Base-by-base conservation (phyloP, 2,888 invertebrate species). In the Galerucella calmariensis region DNA sequence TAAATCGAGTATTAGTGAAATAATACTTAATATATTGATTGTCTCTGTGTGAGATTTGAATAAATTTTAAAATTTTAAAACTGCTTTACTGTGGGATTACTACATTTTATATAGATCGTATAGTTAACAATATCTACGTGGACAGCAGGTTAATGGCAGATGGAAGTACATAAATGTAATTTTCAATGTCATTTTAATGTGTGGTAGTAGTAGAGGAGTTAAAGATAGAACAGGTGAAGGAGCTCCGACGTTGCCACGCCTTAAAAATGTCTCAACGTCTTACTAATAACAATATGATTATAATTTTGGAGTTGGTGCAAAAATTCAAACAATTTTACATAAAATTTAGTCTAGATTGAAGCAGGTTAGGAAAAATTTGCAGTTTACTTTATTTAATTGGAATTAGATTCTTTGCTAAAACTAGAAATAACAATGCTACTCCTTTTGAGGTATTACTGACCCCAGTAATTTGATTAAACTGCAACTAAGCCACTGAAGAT, bases 131-230 rank as follows among this genome's bases (percentile, higher is more conserved):
- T 74, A 74, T 46, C 20, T 41, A 41, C 59, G 58, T 67, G 68
- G 62, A 61, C 69, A 67, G 73, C 65, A 73, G 68, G 68, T 74
- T 74, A 69, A 72, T 69, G 66, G 71, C 56, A 71, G 56, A 41
- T 72, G 67, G 66, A 69, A 69, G 68, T 75, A 63, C 65, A 69
- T 73, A 76, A 76, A 74, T 76, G 74, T 76, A 62, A 67, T 67
- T 73, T 71, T 77, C 77, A 77, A 77, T 77, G 77, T 73, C 77
- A 75, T 66, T 63, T 72, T 62, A 72, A 71, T 75, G 77, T 77
- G 75, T 77, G 77, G 77, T 77, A 77, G 77, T 77, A 66, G 73
- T 77, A 70, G 69, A 75, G 73, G 76, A 74, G 77, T 73, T 65
- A 74, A 59, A 71, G 35, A 65, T 41, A 67, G 35, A 75, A 67